Evolutionary conservation across 2,888 invertebrate genomes (phyloP).

Genomic region (Eilema caniola): DNA sequence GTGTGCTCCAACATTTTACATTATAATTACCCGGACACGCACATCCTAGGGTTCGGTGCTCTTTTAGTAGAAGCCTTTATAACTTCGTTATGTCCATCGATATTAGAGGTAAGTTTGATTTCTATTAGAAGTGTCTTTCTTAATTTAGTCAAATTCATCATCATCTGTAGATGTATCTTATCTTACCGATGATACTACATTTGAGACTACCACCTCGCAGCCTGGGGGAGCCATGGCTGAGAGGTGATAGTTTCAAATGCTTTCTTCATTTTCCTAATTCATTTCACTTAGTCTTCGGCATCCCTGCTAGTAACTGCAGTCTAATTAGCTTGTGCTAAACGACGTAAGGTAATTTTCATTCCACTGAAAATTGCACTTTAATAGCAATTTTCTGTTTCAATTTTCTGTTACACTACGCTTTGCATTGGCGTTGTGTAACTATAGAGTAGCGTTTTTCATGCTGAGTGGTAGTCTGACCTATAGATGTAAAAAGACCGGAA

Average conservation of each 20-base stretch:
- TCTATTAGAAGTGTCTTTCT: background rate
- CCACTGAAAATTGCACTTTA: background rate
- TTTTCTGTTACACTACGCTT: background rate
- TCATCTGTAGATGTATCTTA: too few relatives aligned
- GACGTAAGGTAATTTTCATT: background rate
- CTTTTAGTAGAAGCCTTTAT: background rate
- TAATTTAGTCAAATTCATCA: background rate
- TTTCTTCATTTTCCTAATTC: background rate
- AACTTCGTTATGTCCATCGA: background rate
- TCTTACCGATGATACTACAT: background rate
- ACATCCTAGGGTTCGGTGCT: background rate
- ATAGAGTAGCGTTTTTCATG: background rate
- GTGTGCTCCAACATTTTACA: background rate
- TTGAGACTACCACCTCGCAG: background rate
- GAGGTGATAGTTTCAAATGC: too few relatives aligned
- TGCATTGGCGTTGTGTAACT: background rate
- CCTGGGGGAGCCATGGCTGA: too few relatives aligned
- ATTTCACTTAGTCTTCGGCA: background rate
- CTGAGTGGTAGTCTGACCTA: background rate
- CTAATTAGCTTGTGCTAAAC: too few relatives aligned
- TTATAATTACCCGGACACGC: conserved; percentile 2
- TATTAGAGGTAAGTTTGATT: background rate
- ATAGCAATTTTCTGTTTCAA: background rate
- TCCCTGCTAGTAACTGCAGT: background rate
- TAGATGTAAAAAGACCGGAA: too few relatives aligned